phyloP scores from a whole-genome alignment of 2,797 vertebrate species.

The Lithobates sylvaticus region DNA sequence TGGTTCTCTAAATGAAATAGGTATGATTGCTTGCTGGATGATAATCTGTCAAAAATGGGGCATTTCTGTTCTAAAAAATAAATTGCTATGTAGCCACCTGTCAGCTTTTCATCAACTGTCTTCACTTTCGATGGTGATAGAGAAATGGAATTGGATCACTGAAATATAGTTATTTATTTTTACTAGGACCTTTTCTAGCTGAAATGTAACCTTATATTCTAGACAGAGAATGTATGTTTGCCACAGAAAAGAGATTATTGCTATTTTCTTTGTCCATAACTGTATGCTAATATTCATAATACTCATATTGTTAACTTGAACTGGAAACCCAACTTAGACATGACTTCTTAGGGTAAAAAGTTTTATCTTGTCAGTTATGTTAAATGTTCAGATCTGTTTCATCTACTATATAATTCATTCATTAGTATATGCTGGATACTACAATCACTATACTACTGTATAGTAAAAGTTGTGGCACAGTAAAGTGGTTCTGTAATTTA shows the following conservation, averaged over 20 bases:
- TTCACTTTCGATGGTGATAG: conserved; percentile 18
- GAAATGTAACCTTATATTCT: conserved; percentile 1
- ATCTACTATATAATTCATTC: no score
- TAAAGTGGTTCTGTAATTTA: no score
- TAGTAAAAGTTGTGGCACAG: no score
- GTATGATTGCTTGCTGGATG: conserved; percentile 31
- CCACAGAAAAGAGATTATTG: not conserved
- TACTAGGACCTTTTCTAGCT: conserved; percentile 14
- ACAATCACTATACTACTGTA: no score
- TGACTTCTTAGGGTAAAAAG: no score
- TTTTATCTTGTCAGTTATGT: no score
- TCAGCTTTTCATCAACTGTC: conserved; percentile 55
- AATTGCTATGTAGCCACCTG: conserved; percentile 53
- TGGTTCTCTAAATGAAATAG: conserved; percentile 52
- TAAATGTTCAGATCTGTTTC: no score
- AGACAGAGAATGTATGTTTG: not conserved
- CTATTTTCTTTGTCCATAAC: not conserved
- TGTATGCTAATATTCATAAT: not conserved
- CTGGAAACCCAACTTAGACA: no score
- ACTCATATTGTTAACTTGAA: not conserved
- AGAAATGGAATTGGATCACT: conserved; percentile 16
- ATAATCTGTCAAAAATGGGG: conserved; percentile 51
- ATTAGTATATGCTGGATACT: no score
- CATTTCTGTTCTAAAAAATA: conserved; percentile 18
- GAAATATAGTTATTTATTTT: conserved; percentile 40